These are phyloP conservation scores for Ischnus inquisitorius DNA, from an alignment of 2,888 invertebrate species.

Conservation along the genomic window DNA sequence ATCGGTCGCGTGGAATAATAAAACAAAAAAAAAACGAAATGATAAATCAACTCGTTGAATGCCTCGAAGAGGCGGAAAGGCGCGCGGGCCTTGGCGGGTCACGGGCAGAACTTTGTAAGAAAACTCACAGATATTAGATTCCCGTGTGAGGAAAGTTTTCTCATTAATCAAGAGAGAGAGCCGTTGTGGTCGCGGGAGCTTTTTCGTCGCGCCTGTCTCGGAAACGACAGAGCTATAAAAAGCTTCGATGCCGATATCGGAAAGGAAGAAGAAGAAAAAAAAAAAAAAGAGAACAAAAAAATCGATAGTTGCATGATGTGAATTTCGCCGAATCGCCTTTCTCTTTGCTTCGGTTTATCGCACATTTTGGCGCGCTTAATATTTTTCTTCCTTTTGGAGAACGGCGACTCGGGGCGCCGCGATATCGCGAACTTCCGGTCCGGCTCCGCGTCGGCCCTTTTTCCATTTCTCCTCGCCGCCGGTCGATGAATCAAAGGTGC, in stretches of 20 bases:
- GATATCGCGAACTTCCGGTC: conserved; percentile 11
- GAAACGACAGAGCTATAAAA: neutral
- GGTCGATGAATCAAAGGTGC: conserved; percentile 68
- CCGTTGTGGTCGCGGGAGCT: neutral
- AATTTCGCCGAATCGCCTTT: neutral
- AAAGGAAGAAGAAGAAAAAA: neutral
- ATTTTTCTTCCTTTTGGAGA: neutral
- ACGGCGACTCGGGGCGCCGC: conserved; percentile 2
- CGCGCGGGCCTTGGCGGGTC: neutral
- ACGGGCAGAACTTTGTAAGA: conserved; percentile 31
- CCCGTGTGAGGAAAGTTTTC: conserved; percentile 56
- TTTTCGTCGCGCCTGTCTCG: neutral
- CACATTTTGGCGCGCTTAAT: neutral
- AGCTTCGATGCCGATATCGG: neutral
- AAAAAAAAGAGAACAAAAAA: neutral
- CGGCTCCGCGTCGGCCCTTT: neutral
- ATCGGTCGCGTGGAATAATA: conserved; percentile 6
- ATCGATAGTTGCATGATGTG: neutral
- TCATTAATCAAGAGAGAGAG: conserved; percentile 55
- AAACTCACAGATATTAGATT: conserved; percentile 46
- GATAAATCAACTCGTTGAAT: conserved; percentile 27
- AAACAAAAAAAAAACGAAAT: conserved; percentile 13
- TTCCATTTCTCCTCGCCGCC: neutral
- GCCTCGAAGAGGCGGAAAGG: neutral
- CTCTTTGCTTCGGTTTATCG: neutral